Conservation (phyloP, 92 coral and sea anemone genomes). For the Pocillopora meandrina region DNA sequence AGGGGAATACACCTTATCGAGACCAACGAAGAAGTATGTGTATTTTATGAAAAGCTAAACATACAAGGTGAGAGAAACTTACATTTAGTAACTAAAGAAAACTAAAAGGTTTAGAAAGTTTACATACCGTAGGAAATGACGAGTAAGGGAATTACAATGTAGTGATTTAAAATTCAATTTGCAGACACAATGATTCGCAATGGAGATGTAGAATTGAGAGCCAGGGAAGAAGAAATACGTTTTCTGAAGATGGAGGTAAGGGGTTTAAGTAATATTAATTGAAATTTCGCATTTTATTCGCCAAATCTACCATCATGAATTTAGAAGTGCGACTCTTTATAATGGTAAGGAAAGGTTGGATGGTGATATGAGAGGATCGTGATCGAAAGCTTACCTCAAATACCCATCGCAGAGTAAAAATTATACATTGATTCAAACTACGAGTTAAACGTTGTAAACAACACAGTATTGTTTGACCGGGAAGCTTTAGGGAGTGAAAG, state of each 20-base stretch:
- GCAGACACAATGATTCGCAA: constrained; percentile 96
- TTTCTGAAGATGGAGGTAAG: constrained; percentile 98
- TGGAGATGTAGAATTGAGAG: constrained; percentile 93
- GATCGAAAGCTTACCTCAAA: too few relatives aligned
- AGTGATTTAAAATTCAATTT: background rate
- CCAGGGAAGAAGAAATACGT: constrained; percentile 93
- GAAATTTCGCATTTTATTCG: background rate
- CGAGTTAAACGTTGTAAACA: too few relatives aligned
- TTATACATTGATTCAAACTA: too few relatives aligned
- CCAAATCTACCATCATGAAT: too few relatives aligned
- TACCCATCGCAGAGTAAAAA: too few relatives aligned
- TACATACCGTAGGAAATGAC: too few relatives aligned
- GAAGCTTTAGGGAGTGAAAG: too few relatives aligned
- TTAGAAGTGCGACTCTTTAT: too few relatives aligned
- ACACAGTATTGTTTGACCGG: too few relatives aligned
- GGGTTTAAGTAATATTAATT: background rate
- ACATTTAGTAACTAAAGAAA: background rate
- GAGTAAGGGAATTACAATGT: too few relatives aligned
- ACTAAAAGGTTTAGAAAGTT: background rate
- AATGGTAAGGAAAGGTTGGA: too few relatives aligned
- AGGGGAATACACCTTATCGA: constrained; percentile 97
- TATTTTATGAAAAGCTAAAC: constrained; percentile 94
- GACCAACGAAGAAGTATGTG: constrained; percentile 99
- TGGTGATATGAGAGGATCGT: too few relatives aligned
- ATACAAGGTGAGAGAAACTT: constrained; percentile 79